These are phyloP conservation scores for Bubalus kerabau DNA, from an alignment of 2,113 vertebrate genomes.

Conservation along the genomic window DNA sequence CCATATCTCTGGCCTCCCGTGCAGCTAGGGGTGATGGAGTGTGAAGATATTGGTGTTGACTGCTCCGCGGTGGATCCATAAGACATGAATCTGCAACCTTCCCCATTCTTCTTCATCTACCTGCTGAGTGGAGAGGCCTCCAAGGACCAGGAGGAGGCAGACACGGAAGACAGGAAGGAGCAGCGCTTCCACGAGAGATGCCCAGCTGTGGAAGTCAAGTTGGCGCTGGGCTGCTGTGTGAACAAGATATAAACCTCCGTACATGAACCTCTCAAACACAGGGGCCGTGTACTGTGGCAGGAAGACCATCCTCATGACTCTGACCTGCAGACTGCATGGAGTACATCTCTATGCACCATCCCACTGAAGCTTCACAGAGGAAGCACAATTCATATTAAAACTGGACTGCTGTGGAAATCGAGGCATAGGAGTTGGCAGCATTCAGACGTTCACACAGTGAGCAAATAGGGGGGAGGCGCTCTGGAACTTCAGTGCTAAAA, in stretches of 20 bases:
- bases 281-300: accelerated
- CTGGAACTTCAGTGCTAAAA: background rate
- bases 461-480: background rate
- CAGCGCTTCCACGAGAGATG: background rate
- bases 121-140: background rate
- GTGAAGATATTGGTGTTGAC: background rate
- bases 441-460: background rate
- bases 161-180: accelerated
- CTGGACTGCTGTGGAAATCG: background rate
- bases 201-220: background rate
- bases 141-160: background rate
- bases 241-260: background rate
- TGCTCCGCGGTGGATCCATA: background rate
- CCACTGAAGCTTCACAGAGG: too few relatives aligned
- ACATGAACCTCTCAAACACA: accelerated
- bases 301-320: background rate
- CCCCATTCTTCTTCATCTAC: background rate
- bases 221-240: accelerated
- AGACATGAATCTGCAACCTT: accelerated
- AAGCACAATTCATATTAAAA: background rate
- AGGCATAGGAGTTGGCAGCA: background rate
- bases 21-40: background rate
- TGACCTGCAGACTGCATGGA: background rate
- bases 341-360: background rate
- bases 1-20: background rate